These are phyloP conservation scores for Clytia hemisphaerica DNA, from an alignment of 30 jellyfish, hydroid and myxozoan genomes.

Conservation along the genomic window DNA sequence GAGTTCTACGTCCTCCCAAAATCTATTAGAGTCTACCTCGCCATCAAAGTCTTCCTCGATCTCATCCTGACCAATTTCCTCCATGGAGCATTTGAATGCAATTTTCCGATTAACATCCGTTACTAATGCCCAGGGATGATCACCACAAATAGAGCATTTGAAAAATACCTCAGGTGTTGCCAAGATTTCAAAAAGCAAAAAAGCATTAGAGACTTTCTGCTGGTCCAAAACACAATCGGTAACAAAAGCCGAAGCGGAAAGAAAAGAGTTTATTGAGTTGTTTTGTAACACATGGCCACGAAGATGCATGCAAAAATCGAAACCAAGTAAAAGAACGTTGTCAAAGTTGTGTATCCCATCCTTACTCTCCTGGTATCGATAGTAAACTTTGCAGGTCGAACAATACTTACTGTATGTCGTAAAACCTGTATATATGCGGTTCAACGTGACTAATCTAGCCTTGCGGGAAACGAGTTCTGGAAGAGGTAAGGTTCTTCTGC, in stretches of 20 bases:
- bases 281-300: constrained; percentile 21
- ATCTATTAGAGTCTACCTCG: constrained; percentile 11
- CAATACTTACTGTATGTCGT: constrained; percentile 33
- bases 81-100: constrained; percentile 24
- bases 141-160: constrained; percentile 33
- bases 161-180: background rate
- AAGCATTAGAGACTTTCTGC: constrained; percentile 12
- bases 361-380: constrained; percentile 44
- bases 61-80: too few species aligned
- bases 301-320: constrained; percentile 26
- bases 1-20: constrained; percentile 30
- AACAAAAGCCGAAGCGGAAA: background rate
- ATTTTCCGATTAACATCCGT: constrained; percentile 53
- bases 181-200: constrained; percentile 32
- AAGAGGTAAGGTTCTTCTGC: background rate
- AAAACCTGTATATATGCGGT: constrained; percentile 13
- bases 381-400: constrained; percentile 16
- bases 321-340: constrained; percentile 25
- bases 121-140: constrained; percentile 28
- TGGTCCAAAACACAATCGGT: background rate
- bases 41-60: constrained; percentile 1
- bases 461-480: constrained; percentile 5
- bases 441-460: constrained; percentile 15
- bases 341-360: constrained; percentile 45
- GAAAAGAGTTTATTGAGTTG: constrained; percentile 14